Evolutionary conservation across 2,888 invertebrate species (phyloP), one percentile per base, ranked within the genome.

Genomic region (Trissonchulus sp.): DNA sequence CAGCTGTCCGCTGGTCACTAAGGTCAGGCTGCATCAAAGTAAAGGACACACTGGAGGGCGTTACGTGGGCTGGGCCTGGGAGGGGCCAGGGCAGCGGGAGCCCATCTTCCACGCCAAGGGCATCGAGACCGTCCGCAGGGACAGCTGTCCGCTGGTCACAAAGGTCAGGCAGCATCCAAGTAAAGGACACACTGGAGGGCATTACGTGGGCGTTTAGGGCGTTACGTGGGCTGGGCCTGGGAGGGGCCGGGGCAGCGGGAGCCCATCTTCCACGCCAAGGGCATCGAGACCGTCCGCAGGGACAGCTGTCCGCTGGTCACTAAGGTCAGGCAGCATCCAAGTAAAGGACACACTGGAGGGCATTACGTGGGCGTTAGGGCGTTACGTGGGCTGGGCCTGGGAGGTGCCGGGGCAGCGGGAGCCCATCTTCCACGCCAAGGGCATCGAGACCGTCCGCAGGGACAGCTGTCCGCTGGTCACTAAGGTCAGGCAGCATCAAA

Each of bases 61-160:
- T 0, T 99, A 99, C 85, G 97, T 96, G 3, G 99, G 99, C 1
- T 95, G 91, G 85, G 93, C 94, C 91, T 99, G 94, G 83, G 99
- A 99, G 85, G 91, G 89, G 72, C 74, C 76, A 65, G 92, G 92
- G 28, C 96, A 97, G 85, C 87, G 88, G 78, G 89, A 90, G 74
- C 94, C 96, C 0, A 89, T 90, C 30, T 96, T 92, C 85, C 92
- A 97, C 84, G 97, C 98, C 0, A 99, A 99, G 85, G 99, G 99
- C 3, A 98, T 99, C 76, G 99, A 99, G 87, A 99, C 98, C 0
- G 96, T 99, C 0, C 88, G 99, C 2, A 88, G 99, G 79, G 99
- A 99, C 86, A 93, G 94, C 1, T 98, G 97, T 84, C 93, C 94
- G 0, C 93, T 94, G 30, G 93, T 92, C 1, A 90, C 93, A 34